Base-by-base conservation (phyloP, 35 echinoderm and acorn worm genomes). In the Hemicentrotus pulcherrimus region DNA sequence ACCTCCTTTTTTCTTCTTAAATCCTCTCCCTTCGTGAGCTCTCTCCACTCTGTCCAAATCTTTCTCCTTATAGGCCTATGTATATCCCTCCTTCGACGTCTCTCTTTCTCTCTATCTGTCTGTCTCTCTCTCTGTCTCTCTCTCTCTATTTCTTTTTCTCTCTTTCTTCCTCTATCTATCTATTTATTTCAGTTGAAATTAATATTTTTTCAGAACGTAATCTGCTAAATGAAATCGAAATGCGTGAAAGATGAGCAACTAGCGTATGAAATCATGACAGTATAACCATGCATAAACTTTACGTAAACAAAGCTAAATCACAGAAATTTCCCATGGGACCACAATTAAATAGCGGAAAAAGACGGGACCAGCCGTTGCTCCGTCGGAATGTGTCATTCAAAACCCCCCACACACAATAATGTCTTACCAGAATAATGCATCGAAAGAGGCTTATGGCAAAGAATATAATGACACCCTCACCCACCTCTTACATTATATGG, bases 161-260 rank as follows among this genome's bases (percentile, higher is more conserved):
- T 55, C 50, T 55, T 10, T 55, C 50, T 11, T 15, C 15, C 50
- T 55, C 9, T 55, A 10, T 55, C 50, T 55, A 1, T 55, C 50
- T 55, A 6, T 55, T 0, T 15, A 6, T 15, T 15, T 55, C 22
- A n/a, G 5, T n/a, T 18, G 4, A 28, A 22, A 22, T 28, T 28
- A 28, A 7, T 78, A n/a, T 78, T 78, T 6, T 4, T 15, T 22
- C 65, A 78, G 7, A 78, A 78, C 65, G 65, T 78, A 78, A n/a
- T 78, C 65, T 78, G 65, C 19, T 78, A 78, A 78, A 78, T 78
- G 65, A 78, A 78, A 78, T 78, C 65, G n/a, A 78, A 78, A 18
- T 28, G 65, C 65, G 65, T 78, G 22, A 78, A 78, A 78, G 22
- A 78, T n/a, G 19, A 28, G 22, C 65, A 78, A 78, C 24, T 78